Conservation (phyloP, 2,797 vertebrate species). For the Cyclopterus lumpus region DNA sequence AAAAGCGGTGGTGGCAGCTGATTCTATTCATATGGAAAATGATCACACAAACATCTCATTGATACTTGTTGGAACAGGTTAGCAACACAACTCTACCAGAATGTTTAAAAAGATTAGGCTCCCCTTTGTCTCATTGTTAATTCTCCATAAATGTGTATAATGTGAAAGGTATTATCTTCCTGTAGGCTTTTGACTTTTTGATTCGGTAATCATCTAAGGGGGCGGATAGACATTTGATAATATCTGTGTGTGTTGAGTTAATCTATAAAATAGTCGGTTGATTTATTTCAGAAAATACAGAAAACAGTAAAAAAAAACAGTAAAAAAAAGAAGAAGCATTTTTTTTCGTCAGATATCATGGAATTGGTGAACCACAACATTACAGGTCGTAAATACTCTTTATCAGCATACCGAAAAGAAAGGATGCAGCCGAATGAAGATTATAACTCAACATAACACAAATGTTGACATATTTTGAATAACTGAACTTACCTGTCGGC, state of each 20-base stretch:
- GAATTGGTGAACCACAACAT: conserved; percentile 2
- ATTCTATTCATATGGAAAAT: too few species aligned
- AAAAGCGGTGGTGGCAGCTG: too few species aligned
- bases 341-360: neutral
- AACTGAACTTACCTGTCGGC: conserved; percentile 59
- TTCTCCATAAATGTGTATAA: neutral
- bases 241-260: neutral
- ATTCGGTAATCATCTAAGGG: neutral
- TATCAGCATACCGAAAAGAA: neutral
- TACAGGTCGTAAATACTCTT: conserved; percentile 7
- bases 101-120: neutral
- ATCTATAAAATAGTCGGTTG: neutral
- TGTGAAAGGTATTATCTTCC: neutral
- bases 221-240: neutral
- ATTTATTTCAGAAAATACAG: neutral
- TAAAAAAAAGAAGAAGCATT: neutral
- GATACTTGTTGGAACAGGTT: neutral
- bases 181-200: neutral
- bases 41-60: too few species aligned
- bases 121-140: neutral
- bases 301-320: neutral
- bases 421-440: neutral
- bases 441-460: conserved; percentile 2
- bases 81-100: neutral
- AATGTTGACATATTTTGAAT: conserved; percentile 17